These are phyloP conservation scores for Tyria jacobaeae DNA, from an alignment of 2,888 invertebrate genomes.

Conservation along the genomic window DNA sequence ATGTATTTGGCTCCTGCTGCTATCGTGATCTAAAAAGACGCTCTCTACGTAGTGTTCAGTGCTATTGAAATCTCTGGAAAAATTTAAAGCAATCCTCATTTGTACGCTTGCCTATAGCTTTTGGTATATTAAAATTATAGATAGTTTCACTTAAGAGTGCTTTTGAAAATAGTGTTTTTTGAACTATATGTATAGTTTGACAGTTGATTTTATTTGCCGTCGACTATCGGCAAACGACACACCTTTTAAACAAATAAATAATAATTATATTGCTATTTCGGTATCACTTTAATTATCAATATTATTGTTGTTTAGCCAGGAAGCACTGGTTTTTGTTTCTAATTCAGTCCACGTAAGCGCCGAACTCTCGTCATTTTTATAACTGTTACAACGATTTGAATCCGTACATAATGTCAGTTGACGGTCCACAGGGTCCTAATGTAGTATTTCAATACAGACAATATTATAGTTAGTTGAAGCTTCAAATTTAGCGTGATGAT, in stretches of 20 bases:
- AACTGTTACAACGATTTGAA: constrained; percentile 75
- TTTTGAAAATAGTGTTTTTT: constrained; percentile 32
- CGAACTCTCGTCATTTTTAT: constrained; percentile 48
- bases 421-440: constrained; percentile 81
- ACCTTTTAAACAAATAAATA: background rate
- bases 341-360: background rate
- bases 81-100: constrained; percentile 51
- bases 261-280: background rate
- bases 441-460: constrained; percentile 69
- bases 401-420: constrained; percentile 70
- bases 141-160: constrained; percentile 37
- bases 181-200: constrained; percentile 44
- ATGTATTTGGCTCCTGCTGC: too few relatives aligned
- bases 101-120: constrained; percentile 57
- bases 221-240: background rate
- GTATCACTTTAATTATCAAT: background rate
- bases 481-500: constrained; percentile 29
- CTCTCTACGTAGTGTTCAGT: constrained; percentile 5
- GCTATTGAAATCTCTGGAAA: background rate
- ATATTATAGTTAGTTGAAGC: constrained; percentile 58
- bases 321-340: background rate
- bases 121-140: constrained; percentile 52
- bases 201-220: constrained; percentile 14
- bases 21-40: background rate
- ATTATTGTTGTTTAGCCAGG: too few relatives aligned